These are phyloP conservation scores for Hoplostethus atlanticus DNA, from an alignment of 2,797 vertebrate genomes.

Conservation along the genomic window DNA sequence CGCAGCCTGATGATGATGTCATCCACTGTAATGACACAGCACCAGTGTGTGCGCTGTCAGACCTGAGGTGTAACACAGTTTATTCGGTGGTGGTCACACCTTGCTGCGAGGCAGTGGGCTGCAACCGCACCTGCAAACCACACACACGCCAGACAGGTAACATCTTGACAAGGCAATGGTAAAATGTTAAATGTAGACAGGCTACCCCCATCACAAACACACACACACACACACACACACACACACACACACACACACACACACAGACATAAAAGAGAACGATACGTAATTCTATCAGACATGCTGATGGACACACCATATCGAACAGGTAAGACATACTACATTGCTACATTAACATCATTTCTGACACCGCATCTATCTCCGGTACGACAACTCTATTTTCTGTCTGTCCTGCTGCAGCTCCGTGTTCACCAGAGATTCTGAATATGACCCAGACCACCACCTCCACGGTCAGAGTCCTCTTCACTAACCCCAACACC, in stretches of 20 bases:
- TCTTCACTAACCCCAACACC: constrained; percentile 83
- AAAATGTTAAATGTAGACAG: not conserved
- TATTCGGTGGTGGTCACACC: constrained; percentile 89
- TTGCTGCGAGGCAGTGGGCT: constrained; percentile 89
- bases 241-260: not conserved
- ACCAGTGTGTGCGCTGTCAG: constrained; percentile 88
- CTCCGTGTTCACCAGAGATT: constrained; percentile 93
- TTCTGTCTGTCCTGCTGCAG: constrained; percentile 69
- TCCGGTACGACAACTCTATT: not conserved
- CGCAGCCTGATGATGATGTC: constrained; percentile 36
- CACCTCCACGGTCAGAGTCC: constrained; percentile 80
- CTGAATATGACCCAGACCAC: constrained; percentile 84
- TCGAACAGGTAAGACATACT: not conserved
- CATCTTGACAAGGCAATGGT: not conserved
- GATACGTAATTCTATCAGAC: not conserved
- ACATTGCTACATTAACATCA: not conserved
- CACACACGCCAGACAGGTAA: constrained; percentile 87
- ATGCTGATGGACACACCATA: not conserved
- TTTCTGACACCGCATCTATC: not conserved
- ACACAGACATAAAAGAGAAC: not conserved
- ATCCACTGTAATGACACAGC: constrained; percentile 89
- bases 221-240: constrained; percentile 7
- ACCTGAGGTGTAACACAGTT: constrained; percentile 86
- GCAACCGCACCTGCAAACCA: constrained; percentile 85
- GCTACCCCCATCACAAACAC: not conserved